A percentile compares a stretch with the other conserved stretches of the same genome.
Conservation (phyloP, 30 jellyfish, hydroid and myxozoan genomes). For the Pseudorhiza aurosa region DNA sequence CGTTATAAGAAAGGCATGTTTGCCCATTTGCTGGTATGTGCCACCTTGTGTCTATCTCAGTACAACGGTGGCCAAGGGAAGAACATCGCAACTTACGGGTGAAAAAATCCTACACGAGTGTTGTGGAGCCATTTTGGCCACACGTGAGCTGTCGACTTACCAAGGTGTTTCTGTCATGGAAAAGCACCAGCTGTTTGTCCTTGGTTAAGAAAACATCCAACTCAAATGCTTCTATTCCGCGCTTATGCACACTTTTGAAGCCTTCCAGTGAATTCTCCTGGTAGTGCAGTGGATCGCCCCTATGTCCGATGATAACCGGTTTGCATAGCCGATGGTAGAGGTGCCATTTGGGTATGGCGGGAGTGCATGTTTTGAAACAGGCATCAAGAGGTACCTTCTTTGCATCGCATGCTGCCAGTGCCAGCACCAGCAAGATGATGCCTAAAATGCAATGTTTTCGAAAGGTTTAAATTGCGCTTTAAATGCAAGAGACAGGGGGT, state of each 20-base stretch:
- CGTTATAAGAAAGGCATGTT: no score
- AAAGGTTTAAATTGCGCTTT: neutral
- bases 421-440: neutral
- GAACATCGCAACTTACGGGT: no score
- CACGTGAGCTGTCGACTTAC: slow-evolving; percentile 51
- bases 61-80: no score
- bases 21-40: no score
- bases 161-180: slow-evolving; percentile 60
- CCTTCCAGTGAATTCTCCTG: slow-evolving; percentile 87
- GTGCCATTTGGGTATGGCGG: slow-evolving; percentile 69
- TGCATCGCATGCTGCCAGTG: neutral
- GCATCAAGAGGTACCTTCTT: slow-evolving; percentile 2
- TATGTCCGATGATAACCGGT: slow-evolving; percentile 81
- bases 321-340: slow-evolving; percentile 49
- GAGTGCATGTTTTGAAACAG: slow-evolving; percentile 33
- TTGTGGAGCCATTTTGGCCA: no score
- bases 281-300: slow-evolving; percentile 75
- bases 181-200: slow-evolving; percentile 73
- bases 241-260: slow-evolving; percentile 36
- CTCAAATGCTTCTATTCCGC: slow-evolving; percentile 76
- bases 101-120: no score
- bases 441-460: no score
- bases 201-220: slow-evolving; percentile 74
- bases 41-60: no score
- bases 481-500: no score